Percentiles rank a stretch among this genome's conserved stretches.
These are phyloP conservation scores for Scytalopus superciliaris DNA, from an alignment of 2,113 vertebrate species.

Conservation along the genomic window DNA sequence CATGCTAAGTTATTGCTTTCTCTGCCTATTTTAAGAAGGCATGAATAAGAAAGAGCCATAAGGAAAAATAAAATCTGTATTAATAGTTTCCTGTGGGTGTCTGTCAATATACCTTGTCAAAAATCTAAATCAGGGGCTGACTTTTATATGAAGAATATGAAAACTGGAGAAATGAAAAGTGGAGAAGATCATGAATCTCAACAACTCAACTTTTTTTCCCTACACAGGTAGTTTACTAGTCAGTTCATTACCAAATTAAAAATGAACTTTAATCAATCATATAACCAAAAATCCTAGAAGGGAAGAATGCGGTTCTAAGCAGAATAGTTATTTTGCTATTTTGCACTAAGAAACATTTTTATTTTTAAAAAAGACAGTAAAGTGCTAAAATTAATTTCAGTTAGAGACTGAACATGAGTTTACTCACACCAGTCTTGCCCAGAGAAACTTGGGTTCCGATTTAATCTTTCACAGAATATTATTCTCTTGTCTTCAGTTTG, in stretches of 20 bases:
- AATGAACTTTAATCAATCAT: not conserved
- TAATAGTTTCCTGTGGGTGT: slow-evolving; percentile 23
- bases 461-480: not conserved
- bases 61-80: not conserved
- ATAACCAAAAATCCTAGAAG: not conserved
- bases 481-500: not conserved
- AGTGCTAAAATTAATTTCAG: not conserved
- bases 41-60: not conserved
- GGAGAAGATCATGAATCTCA: not conserved
- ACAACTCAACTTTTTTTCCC: not conserved
- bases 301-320: not conserved
- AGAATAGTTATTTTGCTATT: not conserved
- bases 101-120: slow-evolving; percentile 11
- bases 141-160: not conserved
- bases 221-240: not conserved
- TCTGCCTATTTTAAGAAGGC: not conserved
- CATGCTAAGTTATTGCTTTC: not conserved
- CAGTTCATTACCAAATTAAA: not conserved
- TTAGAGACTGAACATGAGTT: not conserved
- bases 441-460: not conserved
- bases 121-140: not conserved
- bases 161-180: slow-evolving; percentile 17
- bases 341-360: not conserved
- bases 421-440: not conserved
- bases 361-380: not conserved